A percentile compares a stretch with the other conserved stretches of the same genome.
These are phyloP conservation scores for Eumacrocentrus americanus DNA, from an alignment of 2,888 invertebrate species.

Conservation along the genomic window DNA sequence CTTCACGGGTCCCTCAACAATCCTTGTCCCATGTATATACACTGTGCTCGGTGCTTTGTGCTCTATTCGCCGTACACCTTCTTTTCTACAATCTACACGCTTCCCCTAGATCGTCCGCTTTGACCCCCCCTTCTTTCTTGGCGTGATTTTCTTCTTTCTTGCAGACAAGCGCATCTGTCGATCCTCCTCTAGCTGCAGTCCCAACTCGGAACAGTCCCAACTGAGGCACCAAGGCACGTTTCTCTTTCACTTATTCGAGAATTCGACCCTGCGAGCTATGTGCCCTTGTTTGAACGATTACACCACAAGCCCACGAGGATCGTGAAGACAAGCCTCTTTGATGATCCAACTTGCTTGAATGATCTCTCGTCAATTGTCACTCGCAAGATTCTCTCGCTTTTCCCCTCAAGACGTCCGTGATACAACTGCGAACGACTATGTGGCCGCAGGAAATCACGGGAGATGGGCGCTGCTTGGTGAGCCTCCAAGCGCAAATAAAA, in stretches of 20 bases:
- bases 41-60: constrained; percentile 3
- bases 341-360: neutral
- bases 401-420: neutral
- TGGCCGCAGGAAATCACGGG: neutral
- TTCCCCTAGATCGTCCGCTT: constrained; percentile 1
- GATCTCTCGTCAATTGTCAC: constrained; percentile 2
- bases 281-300: constrained; percentile 36
- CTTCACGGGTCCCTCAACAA: neutral
- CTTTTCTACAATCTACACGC: constrained; percentile 9
- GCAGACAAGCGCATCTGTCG: constrained; percentile 7
- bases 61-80: neutral
- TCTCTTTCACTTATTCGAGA: constrained; percentile 37
- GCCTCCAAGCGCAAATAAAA: neutral
- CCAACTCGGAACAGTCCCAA: too few species aligned
- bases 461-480: neutral
- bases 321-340: neutral
- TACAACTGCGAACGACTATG: too few species aligned
- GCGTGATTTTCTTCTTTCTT: constrained; percentile 6
- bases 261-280: constrained; percentile 14
- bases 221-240: constrained; percentile 28
- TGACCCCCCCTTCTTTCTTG: constrained; percentile 1
- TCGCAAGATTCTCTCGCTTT: constrained; percentile 2
- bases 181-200: constrained; percentile 12
- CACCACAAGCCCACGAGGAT: constrained; percentile 5
- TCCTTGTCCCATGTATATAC: too few species aligned